Conservation (phyloP, 2,888 invertebrate genomes). For the Andrena marginata region DNA sequence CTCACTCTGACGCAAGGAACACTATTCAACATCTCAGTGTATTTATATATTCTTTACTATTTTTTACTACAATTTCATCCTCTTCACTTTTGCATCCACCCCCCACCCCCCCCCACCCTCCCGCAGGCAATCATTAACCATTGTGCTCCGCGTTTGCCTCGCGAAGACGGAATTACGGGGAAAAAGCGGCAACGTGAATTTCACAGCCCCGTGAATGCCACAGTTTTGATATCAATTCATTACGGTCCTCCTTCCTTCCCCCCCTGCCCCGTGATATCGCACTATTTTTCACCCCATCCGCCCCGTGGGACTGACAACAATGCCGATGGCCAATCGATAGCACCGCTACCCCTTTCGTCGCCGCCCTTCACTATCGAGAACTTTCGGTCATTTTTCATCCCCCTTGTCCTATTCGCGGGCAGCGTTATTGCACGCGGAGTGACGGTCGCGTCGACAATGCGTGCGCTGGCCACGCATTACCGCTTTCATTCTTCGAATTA, state of each 20-base stretch:
- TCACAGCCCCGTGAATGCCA: slow-evolving; percentile 49
- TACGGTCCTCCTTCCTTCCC: slow-evolving; percentile 59
- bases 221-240: slow-evolving; percentile 78
- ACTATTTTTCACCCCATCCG: slow-evolving; percentile 72
- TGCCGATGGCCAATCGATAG: slow-evolving; percentile 77
- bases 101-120: background rate
- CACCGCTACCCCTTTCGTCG: slow-evolving; percentile 58
- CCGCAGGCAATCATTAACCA: background rate
- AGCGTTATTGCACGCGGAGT: slow-evolving; percentile 68
- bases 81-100: background rate
- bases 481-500: slow-evolving; percentile 74
- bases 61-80: background rate
- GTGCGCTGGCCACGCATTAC: slow-evolving; percentile 64
- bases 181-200: background rate
- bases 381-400: slow-evolving; percentile 77
- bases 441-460: slow-evolving; percentile 67
- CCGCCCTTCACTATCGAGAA: slow-evolving; percentile 63
- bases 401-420: slow-evolving; percentile 61
- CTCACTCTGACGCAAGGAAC: too few relatives aligned
- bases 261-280: slow-evolving; percentile 69
- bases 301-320: slow-evolving; percentile 71
- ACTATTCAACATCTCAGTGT: too few relatives aligned
- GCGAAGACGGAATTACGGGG: background rate
- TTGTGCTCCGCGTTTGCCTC: background rate
- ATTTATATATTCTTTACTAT: too few relatives aligned